Base-by-base conservation (phyloP, 2,113 vertebrate species). In the Maccullochella peelii region DNA sequence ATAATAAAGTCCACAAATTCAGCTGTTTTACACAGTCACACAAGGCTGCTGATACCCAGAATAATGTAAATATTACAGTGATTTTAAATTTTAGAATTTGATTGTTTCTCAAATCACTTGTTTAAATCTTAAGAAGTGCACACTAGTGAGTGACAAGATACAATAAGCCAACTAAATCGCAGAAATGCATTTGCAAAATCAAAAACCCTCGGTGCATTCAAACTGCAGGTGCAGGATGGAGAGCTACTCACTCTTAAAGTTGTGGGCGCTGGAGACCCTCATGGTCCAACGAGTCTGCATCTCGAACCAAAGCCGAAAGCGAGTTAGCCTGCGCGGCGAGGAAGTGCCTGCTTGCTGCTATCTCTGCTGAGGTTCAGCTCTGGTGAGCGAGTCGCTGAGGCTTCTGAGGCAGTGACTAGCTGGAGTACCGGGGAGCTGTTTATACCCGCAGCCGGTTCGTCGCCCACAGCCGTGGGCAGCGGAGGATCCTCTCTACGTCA, bases 231-330 rank as follows among this genome's bases (percentile, higher is more conserved):
- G 58, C 52, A 71, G 8, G 7, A 36, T 16, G 14, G 18, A 38
- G 6, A 69, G 8, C 0, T 36, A 95, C 96, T 95, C 78, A 96
- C 96, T 92, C 62, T 96, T 96, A 20, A 96, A 93, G 88, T 86
- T 95, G 86, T 75, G 92, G 71, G 87, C 80, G 76, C 44, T 79
- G 78, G 85, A 77, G 77, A 84, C 61, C 84, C 88, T 94, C 79
- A 62, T 15, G 72, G 86, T 71, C 50, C 88, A 55, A 66, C 93
- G 94, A 69, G 88, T 90, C 89, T 87, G 92, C 95, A 96, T 96
- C 90, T 93, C 93, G 93, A 95, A 93, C 91, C 94, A 94, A 95
- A 94, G 93, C 94, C 93, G 92, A 95, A 93, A 94, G 96, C 95
- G 95, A 96, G 96, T 96, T 96, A 96, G 95, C 95, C 88, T 95